Evolutionary conservation across 30 jellyfish, hydroid and myxozoan species (phyloP), one percentile per base, ranked within the genome.

Genomic region (Rhopilema esculentum): DNA sequence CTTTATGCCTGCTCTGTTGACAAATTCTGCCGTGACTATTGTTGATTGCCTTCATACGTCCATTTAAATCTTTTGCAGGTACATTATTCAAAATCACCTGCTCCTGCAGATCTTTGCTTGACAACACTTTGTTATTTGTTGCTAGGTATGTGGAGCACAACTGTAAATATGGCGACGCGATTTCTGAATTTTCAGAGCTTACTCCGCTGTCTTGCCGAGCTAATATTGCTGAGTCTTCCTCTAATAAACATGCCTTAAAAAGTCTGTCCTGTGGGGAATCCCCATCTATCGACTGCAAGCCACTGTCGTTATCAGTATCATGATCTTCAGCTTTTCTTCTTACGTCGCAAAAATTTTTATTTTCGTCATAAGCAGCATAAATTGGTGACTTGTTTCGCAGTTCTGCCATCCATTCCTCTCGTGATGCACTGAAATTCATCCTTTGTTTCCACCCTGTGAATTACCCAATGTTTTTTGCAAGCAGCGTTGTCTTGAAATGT

Each of bases 241-340:
- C 84, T 9, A 76, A 18, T 32, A n/a, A 31, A 22, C 28, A 15
- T 27, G 27, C 48, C 70, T 52, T 78, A 0, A 48, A 23, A 1
- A 20, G 40, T 23, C 33, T 49, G 4, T 88, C 96, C 33, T 65
- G 87, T 18, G 88, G 74, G 0, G 84, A 33, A 52, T 88, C 96
- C 67, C 90, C 96, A 33, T 80, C 96, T 19, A 88, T 79, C 61
- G 96, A 88, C 12, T 72, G 91, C 33, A 88, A 23, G 7, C 96
- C 96, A 72, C 96, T 88, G 61, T 88, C 96, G 4, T 68, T 79
- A 51, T 88, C 96, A 24, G 91, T 77, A 31, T 88, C 96, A 33
- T 68, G 64, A 0, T 78, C 90, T 16, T 79, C 89, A 24, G 50
- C 68, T n/a, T 80, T 79, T 23, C 67, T 65, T 28, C 49, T 79